Conservation (phyloP, 2,113 vertebrate genomes). For the Mus pahari region DNA sequence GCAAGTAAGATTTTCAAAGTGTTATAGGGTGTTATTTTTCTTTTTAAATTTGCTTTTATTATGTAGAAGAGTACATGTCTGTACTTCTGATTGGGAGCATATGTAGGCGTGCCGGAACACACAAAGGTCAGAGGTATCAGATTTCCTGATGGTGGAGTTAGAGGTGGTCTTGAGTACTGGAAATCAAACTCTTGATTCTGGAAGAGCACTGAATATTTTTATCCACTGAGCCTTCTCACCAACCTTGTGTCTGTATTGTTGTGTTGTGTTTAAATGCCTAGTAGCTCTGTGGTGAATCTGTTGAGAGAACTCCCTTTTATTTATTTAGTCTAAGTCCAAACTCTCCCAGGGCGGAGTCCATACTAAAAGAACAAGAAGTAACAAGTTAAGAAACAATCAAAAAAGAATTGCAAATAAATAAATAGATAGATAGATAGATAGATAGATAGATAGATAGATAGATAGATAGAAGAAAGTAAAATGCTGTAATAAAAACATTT, state of each 20-base stretch:
- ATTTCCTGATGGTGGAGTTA: background rate
- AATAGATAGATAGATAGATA: too few relatives aligned
- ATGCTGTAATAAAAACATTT: background rate
- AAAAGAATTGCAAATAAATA: too few relatives aligned
- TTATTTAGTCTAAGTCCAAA: background rate
- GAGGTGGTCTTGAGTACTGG: background rate
- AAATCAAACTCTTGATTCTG: background rate
- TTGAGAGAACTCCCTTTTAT: background rate
- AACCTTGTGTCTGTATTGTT: background rate
- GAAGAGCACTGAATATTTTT: background rate
- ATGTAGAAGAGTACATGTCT: background rate
- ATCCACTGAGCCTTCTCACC: background rate
- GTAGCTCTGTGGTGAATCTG: background rate
- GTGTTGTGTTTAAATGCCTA: background rate
- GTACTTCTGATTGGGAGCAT: background rate
- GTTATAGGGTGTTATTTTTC: too few relatives aligned
- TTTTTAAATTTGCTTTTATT: background rate
- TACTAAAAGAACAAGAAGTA: background rate
- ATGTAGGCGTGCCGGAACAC: background rate
- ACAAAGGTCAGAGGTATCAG: background rate
- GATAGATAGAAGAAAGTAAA: too few relatives aligned
- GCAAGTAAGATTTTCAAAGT: background rate
- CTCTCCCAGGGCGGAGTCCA: background rate
- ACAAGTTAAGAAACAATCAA: background rate
- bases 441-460: too few relatives aligned